Evolutionary conservation across 2,888 invertebrate species (phyloP).

Genomic region (Vandiemenella viatica): DNA sequence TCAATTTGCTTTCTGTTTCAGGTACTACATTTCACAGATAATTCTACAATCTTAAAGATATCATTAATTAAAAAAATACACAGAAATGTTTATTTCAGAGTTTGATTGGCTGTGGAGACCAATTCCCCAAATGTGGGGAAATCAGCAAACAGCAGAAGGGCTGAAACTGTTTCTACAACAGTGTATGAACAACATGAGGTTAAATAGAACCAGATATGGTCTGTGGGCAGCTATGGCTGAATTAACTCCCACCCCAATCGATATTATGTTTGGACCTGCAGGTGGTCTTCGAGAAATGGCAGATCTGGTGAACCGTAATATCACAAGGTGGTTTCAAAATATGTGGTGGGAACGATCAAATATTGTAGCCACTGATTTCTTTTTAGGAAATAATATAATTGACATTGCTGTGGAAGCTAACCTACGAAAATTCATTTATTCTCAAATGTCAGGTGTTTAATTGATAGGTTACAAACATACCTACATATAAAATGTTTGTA

Average conservation of each 20-base stretch:
- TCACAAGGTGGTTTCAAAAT: slow-evolving; percentile 29
- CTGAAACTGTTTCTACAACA: slow-evolving; percentile 22
- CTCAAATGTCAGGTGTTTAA: too few species aligned
- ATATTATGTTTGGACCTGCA: slow-evolving; percentile 25
- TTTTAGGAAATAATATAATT: slow-evolving; percentile 34
- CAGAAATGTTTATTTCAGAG: slow-evolving; percentile 27
- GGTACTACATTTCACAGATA: too few species aligned
- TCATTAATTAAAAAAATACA: too few species aligned
- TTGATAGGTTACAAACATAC: too few species aligned
- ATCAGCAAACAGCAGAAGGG: slow-evolving; percentile 30
- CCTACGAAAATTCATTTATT: slow-evolving; percentile 11
- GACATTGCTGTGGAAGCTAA: slow-evolving; percentile 33
- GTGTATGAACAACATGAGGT: slow-evolving; percentile 7
- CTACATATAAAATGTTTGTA: too few species aligned
- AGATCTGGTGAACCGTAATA: slow-evolving; percentile 29
- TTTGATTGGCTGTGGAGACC: slow-evolving; percentile 47
- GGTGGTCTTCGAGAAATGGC: slow-evolving; percentile 32
- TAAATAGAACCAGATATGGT: slow-evolving; percentile 2
- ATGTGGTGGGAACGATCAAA: slow-evolving; percentile 31
- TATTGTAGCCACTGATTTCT: slow-evolving; percentile 35
- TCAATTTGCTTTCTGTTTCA: too few species aligned
- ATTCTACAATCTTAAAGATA: too few species aligned
- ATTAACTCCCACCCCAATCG: slow-evolving; percentile 31
- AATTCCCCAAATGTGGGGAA: slow-evolving; percentile 48
- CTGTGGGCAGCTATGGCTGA: slow-evolving; percentile 36